Percentiles rank a stretch among this genome's conserved stretches.
phyloP scores from a whole-genome alignment of 2,888 invertebrate species.

The Rhingia rostrata region DNA sequence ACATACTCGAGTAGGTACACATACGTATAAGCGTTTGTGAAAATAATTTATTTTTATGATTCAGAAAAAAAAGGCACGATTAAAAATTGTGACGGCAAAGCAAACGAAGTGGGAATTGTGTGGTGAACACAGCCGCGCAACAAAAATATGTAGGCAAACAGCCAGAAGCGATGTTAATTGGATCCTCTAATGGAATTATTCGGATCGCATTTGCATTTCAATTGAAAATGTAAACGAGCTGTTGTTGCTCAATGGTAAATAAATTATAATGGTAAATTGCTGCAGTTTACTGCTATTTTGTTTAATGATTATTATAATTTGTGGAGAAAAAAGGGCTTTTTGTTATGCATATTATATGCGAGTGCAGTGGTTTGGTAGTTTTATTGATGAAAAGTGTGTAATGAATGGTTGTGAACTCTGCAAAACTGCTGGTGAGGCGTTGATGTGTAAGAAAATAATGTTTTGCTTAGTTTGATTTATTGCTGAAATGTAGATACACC shows the following conservation, averaged over 20 bases:
- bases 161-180: constrained; percentile 72
- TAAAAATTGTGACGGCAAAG: constrained; percentile 24
- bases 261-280: constrained; percentile 71
- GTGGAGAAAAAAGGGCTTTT: constrained; percentile 11
- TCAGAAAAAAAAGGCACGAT: constrained; percentile 54
- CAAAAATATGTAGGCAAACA: constrained; percentile 25
- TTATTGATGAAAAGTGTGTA: constrained; percentile 42
- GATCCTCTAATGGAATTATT: constrained; percentile 73
- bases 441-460: not conserved
- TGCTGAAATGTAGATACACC: no score
- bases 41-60: constrained; percentile 64
- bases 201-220: constrained; percentile 74
- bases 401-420: constrained; percentile 15
- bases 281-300: constrained; percentile 66
- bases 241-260: constrained; percentile 70
- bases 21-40: constrained; percentile 16
- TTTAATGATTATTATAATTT: constrained; percentile 49
- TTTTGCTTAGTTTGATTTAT: no score
- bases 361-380: constrained; percentile 14
- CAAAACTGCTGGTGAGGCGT: not conserved
- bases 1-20: not conserved
- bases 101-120: not conserved
- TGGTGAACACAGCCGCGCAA: not conserved
- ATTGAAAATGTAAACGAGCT: constrained; percentile 74
- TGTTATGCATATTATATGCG: constrained; percentile 22